These are phyloP conservation scores for Himantopus leucocephalus DNA, from an alignment of 2,113 vertebrate genomes.

Conservation along the genomic window DNA sequence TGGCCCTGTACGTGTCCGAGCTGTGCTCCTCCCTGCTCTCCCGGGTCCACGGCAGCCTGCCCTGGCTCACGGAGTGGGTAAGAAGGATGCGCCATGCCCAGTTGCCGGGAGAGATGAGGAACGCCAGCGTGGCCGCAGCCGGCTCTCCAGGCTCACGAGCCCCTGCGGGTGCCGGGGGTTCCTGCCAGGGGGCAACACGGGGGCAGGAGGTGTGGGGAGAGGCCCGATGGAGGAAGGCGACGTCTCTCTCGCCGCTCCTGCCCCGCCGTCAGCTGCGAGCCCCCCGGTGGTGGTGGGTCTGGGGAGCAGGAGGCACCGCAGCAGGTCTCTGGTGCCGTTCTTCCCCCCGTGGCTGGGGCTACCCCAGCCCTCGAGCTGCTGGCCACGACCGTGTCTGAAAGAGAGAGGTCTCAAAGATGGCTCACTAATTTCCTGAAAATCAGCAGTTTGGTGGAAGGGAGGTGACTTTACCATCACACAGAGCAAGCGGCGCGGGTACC, in stretches of 20 bases:
- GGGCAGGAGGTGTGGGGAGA: neutral
- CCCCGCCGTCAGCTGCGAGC: rapidly evolving
- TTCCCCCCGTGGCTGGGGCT: neutral
- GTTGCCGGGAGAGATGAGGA: neutral
- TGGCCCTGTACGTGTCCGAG: constrained; percentile 53
- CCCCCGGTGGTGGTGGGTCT: rapidly evolving
- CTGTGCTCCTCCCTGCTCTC: constrained; percentile 68
- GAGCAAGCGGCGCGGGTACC: too few relatives aligned
- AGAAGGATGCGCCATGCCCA: neutral
- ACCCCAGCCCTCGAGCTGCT: neutral
- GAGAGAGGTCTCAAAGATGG: neutral
- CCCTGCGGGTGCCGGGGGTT: too few relatives aligned
- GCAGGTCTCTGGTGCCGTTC: rapidly evolving
- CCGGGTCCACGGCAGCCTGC: constrained; percentile 73
- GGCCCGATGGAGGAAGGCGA: neutral
- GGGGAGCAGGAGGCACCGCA: neutral
- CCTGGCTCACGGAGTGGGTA: constrained; percentile 81
- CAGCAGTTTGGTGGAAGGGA: neutral
- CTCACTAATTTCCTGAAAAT: too few relatives aligned
- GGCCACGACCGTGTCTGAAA: neutral
- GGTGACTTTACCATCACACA: neutral
- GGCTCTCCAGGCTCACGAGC: too few relatives aligned
- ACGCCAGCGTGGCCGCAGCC: rapidly evolving
- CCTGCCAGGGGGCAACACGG: rapidly evolving
- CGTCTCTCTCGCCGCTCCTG: rapidly evolving